Conservation (phyloP, 2,797 vertebrate genomes). For the Microctenopoma lineatum region DNA sequence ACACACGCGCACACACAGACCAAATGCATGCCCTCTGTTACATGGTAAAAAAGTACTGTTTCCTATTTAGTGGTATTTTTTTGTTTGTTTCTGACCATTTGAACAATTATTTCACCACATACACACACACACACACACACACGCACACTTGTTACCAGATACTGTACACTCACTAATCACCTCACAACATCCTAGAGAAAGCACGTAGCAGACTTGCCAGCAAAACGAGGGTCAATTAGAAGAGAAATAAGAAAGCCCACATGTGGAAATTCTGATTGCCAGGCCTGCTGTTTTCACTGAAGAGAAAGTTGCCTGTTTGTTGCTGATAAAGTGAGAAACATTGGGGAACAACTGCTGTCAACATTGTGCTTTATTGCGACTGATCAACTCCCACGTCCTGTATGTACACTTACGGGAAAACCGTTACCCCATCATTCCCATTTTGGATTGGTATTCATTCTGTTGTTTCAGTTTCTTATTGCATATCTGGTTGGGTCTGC, state of each 20-base stretch:
- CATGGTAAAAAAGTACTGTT: conserved; percentile 52
- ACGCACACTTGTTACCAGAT: conserved; percentile 53
- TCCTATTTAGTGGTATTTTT: conserved; percentile 32
- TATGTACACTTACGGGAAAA: conserved; percentile 11
- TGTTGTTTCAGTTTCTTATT: conserved; percentile 15
- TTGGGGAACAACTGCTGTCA: background rate
- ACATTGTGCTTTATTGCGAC: conserved; percentile 72
- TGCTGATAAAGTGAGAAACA: conserved; percentile 4
- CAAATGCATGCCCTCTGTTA: conserved; percentile 58
- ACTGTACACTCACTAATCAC: conserved; percentile 70
- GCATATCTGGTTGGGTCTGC: conserved; percentile 29
- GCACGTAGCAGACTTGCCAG: conserved; percentile 43
- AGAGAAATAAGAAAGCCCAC: background rate
- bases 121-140: conserved; percentile 37
- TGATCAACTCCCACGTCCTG: conserved; percentile 16
- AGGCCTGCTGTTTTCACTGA: conserved; percentile 14
- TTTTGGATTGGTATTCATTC: conserved; percentile 14
- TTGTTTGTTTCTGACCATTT: conserved; percentile 52
- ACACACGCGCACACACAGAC: conserved; percentile 37
- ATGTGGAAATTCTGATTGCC: background rate
- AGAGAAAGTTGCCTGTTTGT: conserved; percentile 26
- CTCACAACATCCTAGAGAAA: conserved; percentile 67
- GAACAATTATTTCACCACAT: conserved; percentile 47
- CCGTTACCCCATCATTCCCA: background rate
- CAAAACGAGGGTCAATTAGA: background rate